Conservation (phyloP, 2,113 vertebrate species). For the Zosterops pallidus region DNA sequence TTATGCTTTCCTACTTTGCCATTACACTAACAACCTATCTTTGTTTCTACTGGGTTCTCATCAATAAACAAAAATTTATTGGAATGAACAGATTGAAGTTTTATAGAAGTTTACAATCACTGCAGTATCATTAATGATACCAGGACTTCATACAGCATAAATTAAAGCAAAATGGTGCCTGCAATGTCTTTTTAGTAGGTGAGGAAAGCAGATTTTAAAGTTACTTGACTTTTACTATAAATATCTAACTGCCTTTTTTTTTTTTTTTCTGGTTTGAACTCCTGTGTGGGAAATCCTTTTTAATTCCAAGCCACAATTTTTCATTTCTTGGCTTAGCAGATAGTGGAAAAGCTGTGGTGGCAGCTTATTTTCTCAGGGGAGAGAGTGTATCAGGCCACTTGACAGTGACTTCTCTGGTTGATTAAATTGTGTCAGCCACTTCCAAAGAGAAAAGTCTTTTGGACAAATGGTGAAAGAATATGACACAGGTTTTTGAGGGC, state of each 20-base stretch:
- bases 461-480: neutral
- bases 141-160: neutral
- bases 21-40: neutral
- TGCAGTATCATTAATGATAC: neutral
- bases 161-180: neutral
- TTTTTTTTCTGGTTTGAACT: neutral
- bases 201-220: neutral
- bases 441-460: neutral
- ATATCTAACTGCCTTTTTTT: neutral
- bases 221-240: neutral
- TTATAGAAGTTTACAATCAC: neutral
- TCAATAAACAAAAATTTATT: neutral
- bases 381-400: neutral
- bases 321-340: neutral
- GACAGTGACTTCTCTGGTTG: neutral
- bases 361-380: conserved; percentile 21
- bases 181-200: neutral
- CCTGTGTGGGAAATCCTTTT: neutral
- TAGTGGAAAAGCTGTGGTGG: neutral
- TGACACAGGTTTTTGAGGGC: neutral
- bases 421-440: conserved; percentile 2
- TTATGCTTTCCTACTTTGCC: neutral
- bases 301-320: conserved; percentile 3
- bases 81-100: neutral
- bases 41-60: neutral